Evolutionary conservation across 1,140 invertebrate genomes (phyloP), one percentile per base, ranked within the genome.

Genomic region (Luehdorfia chinensis): DNA sequence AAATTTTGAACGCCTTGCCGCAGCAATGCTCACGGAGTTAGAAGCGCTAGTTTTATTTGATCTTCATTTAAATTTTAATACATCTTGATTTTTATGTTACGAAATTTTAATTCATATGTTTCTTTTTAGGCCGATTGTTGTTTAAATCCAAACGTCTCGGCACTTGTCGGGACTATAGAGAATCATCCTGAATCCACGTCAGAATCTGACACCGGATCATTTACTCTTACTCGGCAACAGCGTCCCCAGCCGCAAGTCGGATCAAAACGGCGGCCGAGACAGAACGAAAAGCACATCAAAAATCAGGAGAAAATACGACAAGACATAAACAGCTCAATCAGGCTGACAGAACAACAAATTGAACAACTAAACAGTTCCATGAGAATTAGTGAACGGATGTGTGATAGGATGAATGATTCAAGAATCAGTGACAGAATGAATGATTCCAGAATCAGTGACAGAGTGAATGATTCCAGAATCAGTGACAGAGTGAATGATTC

Each of bases 171-270:
- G 0, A 86, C 86, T 12, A 87, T 87, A 33, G 84, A 87, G 45
- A 77, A 83, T 25, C 86, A 87, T 28, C 78, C 81, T 0, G 86
- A 88, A 31, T 86, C 84, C 0, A 87, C 84, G 0, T 87, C 86
- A 1, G 86, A 87, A 44, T 87, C 84, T 0, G 86, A 87, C 50
- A 84, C 76, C 0, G 79, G 81, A 1, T 78, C 75, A 1, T 84
- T 83, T 51, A 81, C 80, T 2, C 50, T 81, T 1, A 80, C 75
- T 0, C 57, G 81, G 2, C 81, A 84, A 13, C 80, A 80, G 44
- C 55, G 81, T 3, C 81, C 76, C 0, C 78, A 83, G 36, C 78
- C 81, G 0, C 81, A 83, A 53, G 73, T 77, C 4, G 75, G 78
- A 1, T 80, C 78, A 4, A 85, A 83, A 50, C 60, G 81, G 4